These are phyloP conservation scores for Paralvinella palmiformis DNA, from an alignment of 1,140 invertebrate genomes.

Conservation along the genomic window DNA sequence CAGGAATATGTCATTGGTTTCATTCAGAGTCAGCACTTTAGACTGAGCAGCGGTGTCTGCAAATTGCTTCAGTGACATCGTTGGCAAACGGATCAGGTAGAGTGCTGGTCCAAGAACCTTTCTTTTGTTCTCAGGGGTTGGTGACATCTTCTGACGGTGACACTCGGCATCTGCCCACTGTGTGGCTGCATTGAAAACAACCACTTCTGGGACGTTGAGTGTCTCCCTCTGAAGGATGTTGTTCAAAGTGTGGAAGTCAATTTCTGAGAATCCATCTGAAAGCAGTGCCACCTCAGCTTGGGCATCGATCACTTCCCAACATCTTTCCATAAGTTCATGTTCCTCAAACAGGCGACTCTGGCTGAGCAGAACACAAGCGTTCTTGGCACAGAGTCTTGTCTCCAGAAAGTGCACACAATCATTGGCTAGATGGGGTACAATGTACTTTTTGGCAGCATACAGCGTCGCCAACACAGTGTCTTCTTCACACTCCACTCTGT, in stretches of 20 bases:
- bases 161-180: constrained; percentile 79
- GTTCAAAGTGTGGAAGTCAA: constrained; percentile 74
- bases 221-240: constrained; percentile 76
- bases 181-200: constrained; percentile 64
- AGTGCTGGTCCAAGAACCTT: constrained; percentile 65
- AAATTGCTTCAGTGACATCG: constrained; percentile 82
- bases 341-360: constrained; percentile 76
- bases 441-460: constrained; percentile 83
- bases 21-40: constrained; percentile 66
- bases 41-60: constrained; percentile 67
- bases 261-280: constrained; percentile 81
- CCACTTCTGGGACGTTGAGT: constrained; percentile 69
- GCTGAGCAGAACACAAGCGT: constrained; percentile 75
- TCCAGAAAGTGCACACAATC: constrained; percentile 78
- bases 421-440: constrained; percentile 71
- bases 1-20: constrained; percentile 72
- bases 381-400: constrained; percentile 70
- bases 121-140: constrained; percentile 66
- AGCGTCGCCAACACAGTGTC: constrained; percentile 80
- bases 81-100: constrained; percentile 69
- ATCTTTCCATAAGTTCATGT: constrained; percentile 68
- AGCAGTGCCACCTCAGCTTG: constrained; percentile 72
- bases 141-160: constrained; percentile 58
- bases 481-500: constrained; percentile 78
- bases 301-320: constrained; percentile 84